phyloP scores from a whole-genome alignment of 2,888 invertebrate species.

The Formica aserva region DNA sequence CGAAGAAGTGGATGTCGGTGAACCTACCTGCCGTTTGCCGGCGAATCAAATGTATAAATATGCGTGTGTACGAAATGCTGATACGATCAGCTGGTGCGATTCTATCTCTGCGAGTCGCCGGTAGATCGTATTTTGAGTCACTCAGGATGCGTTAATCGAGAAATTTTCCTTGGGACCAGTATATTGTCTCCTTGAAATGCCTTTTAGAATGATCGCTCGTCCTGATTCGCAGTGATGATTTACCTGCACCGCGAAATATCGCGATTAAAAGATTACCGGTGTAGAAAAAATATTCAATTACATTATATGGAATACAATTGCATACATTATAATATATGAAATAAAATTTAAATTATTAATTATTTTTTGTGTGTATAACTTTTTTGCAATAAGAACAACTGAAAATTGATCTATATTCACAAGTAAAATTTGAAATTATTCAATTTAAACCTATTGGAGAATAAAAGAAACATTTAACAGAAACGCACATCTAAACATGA shows the following conservation, averaged over 20 bases:
- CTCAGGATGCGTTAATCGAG: background rate
- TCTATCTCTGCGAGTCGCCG: conserved; percentile 32
- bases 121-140: conserved; percentile 16
- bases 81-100: conserved; percentile 55
- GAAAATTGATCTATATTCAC: background rate
- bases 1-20: conserved; percentile 19
- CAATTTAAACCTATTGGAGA: background rate
- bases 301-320: background rate
- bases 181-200: conserved; percentile 1
- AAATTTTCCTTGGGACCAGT: conserved; percentile 1
- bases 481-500: background rate
- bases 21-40: conserved; percentile 42
- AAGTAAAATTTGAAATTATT: background rate
- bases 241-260: conserved; percentile 30
- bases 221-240: conserved; percentile 35
- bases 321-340: background rate
- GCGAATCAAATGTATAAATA: conserved; percentile 26
- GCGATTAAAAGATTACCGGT: conserved; percentile 10
- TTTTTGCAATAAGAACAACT: background rate
- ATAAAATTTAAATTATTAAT: conserved; percentile 3
- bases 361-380: background rate
- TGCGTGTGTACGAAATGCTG: conserved; percentile 1
- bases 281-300: background rate
- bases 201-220: conserved; percentile 25
- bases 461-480: background rate